Evolutionary conservation across 2,888 invertebrate species (phyloP).

Genomic region (Melanophora roralis): DNA sequence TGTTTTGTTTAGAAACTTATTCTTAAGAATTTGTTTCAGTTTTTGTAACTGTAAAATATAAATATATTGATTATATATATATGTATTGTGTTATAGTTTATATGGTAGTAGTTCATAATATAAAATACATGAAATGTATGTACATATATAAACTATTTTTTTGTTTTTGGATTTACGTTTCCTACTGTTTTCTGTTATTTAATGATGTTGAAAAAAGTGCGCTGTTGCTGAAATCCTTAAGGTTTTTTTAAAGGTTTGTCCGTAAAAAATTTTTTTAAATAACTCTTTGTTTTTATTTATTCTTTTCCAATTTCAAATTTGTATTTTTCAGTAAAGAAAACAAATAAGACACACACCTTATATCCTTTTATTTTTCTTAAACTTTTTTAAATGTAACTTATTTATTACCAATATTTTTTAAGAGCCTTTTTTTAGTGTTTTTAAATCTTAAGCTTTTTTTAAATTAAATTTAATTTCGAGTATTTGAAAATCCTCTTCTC

Average conservation of each 20-base stretch:
- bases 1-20: no score
- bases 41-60: constrained; percentile 52
- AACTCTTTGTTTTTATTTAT: neutral
- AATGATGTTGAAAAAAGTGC: constrained; percentile 53
- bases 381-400: no score
- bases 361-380: neutral
- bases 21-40: constrained; percentile 64
- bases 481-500: neutral
- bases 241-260: constrained; percentile 22
- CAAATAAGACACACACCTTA: constrained; percentile 2
- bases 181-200: constrained; percentile 49
- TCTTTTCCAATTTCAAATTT: neutral
- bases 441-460: constrained; percentile 32
- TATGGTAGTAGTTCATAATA: constrained; percentile 57
- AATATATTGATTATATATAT: constrained; percentile 31
- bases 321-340: neutral
- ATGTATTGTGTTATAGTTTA: constrained; percentile 42
- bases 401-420: no score
- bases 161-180: constrained; percentile 47
- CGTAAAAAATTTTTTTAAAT: neutral
- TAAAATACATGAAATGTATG: constrained; percentile 19
- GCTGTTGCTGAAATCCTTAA: constrained; percentile 59
- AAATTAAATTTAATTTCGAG: neutral
- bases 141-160: constrained; percentile 52
- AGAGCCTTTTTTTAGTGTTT: constrained; percentile 31